These are phyloP conservation scores for Mythimna loreyi DNA, from an alignment of 2,888 invertebrate species.

Conservation along the genomic window DNA sequence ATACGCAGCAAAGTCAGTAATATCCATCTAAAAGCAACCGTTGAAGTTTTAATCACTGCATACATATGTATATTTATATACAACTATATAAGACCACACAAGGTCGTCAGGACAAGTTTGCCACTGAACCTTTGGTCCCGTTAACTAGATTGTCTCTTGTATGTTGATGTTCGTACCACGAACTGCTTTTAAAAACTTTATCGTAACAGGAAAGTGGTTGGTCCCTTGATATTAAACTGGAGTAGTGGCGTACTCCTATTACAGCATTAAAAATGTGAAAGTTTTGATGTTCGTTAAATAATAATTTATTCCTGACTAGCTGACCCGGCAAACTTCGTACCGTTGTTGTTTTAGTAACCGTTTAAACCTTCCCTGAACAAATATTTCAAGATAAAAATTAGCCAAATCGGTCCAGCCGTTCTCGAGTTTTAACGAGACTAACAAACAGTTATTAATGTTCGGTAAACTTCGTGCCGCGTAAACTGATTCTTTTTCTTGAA, in stretches of 20 bases:
- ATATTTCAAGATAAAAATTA: too few relatives aligned
- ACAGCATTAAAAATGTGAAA: neutral
- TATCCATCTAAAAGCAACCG: slow-evolving; percentile 31
- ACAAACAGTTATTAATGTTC: too few relatives aligned
- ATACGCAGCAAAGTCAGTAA: slow-evolving; percentile 15
- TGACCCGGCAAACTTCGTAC: too few relatives aligned
- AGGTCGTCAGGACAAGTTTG: slow-evolving; percentile 54
- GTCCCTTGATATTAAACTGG: slow-evolving; percentile 1
- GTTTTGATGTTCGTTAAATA: neutral
- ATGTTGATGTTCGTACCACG: slow-evolving; percentile 42
- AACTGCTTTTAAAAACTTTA: slow-evolving; percentile 65
- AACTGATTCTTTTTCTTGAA: too few relatives aligned
- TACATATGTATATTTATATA: slow-evolving; percentile 25
- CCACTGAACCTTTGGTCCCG: slow-evolving; percentile 53
- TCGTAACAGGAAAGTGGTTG: slow-evolving; percentile 29
- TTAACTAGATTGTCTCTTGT: slow-evolving; percentile 50
- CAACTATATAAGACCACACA: slow-evolving; percentile 7
- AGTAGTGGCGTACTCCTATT: slow-evolving; percentile 1
- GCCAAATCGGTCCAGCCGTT: too few relatives aligned
- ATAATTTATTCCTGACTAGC: too few relatives aligned
- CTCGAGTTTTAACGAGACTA: too few relatives aligned
- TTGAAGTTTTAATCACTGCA: slow-evolving; percentile 62
- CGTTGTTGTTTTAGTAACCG: too few relatives aligned
- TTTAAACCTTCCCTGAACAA: too few relatives aligned
- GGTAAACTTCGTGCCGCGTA: too few relatives aligned